Percentiles rank a stretch among this genome's conserved stretches.
These are phyloP conservation scores for Lophotis ruficrista DNA, from an alignment of 2,113 vertebrate genomes.

Conservation along the genomic window DNA sequence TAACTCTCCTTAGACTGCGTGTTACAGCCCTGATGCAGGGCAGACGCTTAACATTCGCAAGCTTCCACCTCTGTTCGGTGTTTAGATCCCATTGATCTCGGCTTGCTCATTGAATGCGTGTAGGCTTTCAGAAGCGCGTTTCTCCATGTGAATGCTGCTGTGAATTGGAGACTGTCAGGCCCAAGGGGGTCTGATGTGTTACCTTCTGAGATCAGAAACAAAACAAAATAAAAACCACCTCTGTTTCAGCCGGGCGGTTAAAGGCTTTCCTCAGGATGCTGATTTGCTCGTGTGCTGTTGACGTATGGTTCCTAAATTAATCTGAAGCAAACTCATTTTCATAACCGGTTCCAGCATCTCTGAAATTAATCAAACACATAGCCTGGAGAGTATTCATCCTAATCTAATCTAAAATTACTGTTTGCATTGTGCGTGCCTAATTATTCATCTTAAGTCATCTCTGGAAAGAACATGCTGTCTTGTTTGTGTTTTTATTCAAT, in stretches of 20 bases:
- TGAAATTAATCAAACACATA: slow-evolving; percentile 44
- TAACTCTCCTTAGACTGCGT: not conserved
- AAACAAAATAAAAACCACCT: not conserved
- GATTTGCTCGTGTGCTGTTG: not conserved
- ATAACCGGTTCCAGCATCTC: slow-evolving; percentile 39
- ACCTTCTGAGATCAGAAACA: not conserved
- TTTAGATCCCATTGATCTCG: slow-evolving; percentile 38
- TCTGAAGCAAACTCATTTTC: slow-evolving; percentile 37
- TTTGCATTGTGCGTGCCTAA: slow-evolving; percentile 10
- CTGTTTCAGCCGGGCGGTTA: not conserved
- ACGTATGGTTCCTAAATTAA: not conserved
- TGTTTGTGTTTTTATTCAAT: slow-evolving; percentile 14
- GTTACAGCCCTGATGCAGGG: not conserved
- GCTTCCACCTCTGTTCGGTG: slow-evolving; percentile 12
- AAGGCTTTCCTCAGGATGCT: not conserved
- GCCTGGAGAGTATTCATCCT: slow-evolving; percentile 53
- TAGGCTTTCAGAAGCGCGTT: slow-evolving; percentile 21
- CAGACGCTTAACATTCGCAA: not conserved
- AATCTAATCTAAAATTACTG: slow-evolving; percentile 60
- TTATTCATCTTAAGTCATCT: slow-evolving; percentile 28
- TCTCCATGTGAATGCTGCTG: not conserved
- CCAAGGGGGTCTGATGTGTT: not conserved
- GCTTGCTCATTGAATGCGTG: not conserved
- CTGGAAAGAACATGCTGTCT: slow-evolving; percentile 3
- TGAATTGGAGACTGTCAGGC: not conserved